Evolutionary conservation across 2,888 invertebrate genomes (phyloP), one percentile per base, ranked within the genome.

Genomic region (Serrognathus titanus): DNA sequence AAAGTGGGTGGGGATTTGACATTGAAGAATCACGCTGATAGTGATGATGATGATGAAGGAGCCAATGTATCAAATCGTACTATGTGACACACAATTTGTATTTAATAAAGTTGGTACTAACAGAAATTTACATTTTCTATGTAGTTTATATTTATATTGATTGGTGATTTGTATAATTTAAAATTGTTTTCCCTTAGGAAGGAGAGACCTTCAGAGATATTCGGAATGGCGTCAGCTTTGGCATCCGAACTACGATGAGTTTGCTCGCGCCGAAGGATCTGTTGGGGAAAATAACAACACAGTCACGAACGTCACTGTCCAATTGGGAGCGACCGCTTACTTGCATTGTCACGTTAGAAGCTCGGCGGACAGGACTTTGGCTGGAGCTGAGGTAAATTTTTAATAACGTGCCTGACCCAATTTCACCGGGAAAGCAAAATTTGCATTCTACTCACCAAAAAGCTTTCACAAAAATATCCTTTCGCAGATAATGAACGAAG

Each of bases 321-420:
- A 90, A 77, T 82, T 90, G 58, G 91, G 90, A 48, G 85, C 87
- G 54, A 86, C 88, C 43, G 90, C 90, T 62, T 90, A 87, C 79
- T 82, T 91, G 69, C 90, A 90, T 77, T 92, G 92, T 78, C 86
- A 88, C 71, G 89, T 90, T 71, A 83, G 88, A 57, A 84, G 85
- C 78, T 83, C 89, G 65, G 87, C 86, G 66, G 90, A 91, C 75
- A 81, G 90, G 71, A 87, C 75, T 20, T 66, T 78, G 56, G 72
- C 74, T 35, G 78, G 75, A 62, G 69, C 75, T 49, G 78, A 77
- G 72, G 78, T 78, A 69, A 72, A 62, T 62, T 31, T 31, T 31
- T 31, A 31, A 31, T 31, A 7, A 7, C 24, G 24, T 3, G 24
- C 7, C 13, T 40, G 11, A 40, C 40, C 40, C 6, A 12, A 12